These are phyloP conservation scores for Philhelius pedissequus DNA, from an alignment of 2,888 invertebrate species.

Conservation along the genomic window DNA sequence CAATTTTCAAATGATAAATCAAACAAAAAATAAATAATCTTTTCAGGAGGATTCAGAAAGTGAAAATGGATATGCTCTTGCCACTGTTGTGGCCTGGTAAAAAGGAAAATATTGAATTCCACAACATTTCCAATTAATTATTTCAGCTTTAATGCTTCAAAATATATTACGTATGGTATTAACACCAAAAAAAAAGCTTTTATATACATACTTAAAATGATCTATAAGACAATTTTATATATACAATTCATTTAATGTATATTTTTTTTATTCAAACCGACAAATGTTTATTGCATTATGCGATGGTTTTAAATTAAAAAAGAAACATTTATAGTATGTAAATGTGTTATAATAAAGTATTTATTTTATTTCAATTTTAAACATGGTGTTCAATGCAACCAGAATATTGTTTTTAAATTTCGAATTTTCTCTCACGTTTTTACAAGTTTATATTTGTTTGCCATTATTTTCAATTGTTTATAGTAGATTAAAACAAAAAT, in stretches of 20 bases:
- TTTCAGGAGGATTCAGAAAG: conserved; percentile 85
- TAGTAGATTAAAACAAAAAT: not conserved
- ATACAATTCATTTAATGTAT: not conserved
- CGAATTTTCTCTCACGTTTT: not conserved
- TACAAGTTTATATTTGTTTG: not conserved
- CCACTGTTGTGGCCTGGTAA: conserved; percentile 82
- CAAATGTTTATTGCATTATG: not conserved
- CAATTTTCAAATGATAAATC: conserved; percentile 41
- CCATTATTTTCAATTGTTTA: not conserved
- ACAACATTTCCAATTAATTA: not conserved
- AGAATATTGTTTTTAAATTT: not conserved
- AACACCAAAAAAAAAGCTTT: not conserved
- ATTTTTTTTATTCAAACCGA: not conserved
- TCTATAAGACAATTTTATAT: too few species aligned
- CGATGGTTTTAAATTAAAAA: not conserved
- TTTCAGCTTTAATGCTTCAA: not conserved
- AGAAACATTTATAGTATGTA: not conserved
- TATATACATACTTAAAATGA: not conserved
- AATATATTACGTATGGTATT: not conserved
- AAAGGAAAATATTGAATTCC: conserved; percentile 20
- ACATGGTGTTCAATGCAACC: not conserved
- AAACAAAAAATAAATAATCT: conserved; percentile 2
- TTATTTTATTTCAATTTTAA: not conserved
- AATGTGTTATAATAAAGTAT: not conserved
- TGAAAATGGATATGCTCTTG: conserved; percentile 84